Evolutionary conservation across 2,113 vertebrate species (phyloP).

Genomic region (Podilymbus podiceps): DNA sequence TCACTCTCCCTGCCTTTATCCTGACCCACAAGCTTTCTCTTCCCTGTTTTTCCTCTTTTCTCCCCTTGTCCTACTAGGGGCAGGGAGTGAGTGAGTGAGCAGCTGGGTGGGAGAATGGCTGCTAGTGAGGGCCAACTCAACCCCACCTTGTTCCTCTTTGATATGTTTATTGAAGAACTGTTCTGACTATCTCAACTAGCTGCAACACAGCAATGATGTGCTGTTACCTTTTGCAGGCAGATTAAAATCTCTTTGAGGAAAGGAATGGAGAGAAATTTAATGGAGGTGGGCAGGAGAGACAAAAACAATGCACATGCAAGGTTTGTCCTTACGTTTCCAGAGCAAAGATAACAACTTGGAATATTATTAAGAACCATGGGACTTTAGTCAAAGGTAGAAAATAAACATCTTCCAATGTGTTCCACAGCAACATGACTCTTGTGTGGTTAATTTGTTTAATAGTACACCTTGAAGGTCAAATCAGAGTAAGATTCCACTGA

Average conservation of each 20-base stretch:
- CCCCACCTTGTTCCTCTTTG: neutral
- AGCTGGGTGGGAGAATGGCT: neutral
- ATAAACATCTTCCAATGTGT: neutral
- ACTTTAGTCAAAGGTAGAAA: neutral
- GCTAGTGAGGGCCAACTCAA: neutral
- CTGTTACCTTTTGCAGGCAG: slow-evolving; percentile 28
- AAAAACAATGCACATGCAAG: neutral
- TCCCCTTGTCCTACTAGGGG: neutral
- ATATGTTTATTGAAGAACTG: neutral
- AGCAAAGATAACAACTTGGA: neutral
- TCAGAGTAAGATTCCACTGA: neutral
- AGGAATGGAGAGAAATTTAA: neutral
- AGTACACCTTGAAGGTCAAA: neutral
- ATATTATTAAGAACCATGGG: neutral
- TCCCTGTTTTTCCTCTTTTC: neutral
- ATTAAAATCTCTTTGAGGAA: slow-evolving; percentile 14
- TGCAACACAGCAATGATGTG: neutral
- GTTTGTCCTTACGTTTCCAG: neutral
- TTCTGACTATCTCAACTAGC: neutral
- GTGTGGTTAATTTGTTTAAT: neutral
- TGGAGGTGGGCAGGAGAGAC: neutral
- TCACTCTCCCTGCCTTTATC: neutral
- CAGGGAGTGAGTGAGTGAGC: neutral
- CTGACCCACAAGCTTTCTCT: neutral
- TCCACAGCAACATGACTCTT: neutral